Evolutionary conservation across 2,797 vertebrate genomes (phyloP).

Genomic region (Dermochelys coriacea): DNA sequence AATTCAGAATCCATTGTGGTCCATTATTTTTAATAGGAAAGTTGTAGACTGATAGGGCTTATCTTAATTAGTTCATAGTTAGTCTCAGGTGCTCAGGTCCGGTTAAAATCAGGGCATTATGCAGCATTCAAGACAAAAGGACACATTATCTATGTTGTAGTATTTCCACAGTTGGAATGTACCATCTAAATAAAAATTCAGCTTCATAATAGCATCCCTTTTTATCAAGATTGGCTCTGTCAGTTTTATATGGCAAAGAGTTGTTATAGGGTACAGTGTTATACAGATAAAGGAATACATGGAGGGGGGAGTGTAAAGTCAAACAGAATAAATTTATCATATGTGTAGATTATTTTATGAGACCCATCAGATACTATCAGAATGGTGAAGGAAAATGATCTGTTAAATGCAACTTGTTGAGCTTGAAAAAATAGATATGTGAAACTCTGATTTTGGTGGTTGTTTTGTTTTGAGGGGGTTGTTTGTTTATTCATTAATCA

Average conservation of each 20-base stretch:
- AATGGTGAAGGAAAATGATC: background rate
- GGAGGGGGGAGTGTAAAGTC: background rate
- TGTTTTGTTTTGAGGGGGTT: background rate
- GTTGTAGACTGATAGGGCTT: background rate
- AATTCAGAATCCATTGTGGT: background rate
- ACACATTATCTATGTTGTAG: background rate
- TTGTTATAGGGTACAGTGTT: background rate
- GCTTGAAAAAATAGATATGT: background rate
- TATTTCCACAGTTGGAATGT: conserved; percentile 13
- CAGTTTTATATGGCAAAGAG: conserved; percentile 1
- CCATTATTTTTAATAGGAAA: background rate
- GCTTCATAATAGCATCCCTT: background rate
- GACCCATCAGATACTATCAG: conserved; percentile 2
- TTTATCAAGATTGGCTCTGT: conserved; percentile 17
- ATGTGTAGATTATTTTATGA: background rate
- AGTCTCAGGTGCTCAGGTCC: background rate
- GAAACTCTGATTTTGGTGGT: background rate
- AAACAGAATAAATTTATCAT: background rate
- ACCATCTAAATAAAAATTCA: background rate
- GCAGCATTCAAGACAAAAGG: background rate
- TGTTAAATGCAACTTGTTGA: conserved; percentile 24
- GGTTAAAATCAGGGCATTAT: conserved; percentile 22
- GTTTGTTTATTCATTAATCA: conserved; percentile 22
- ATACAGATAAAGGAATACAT: background rate
- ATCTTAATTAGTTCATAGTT: background rate